Percentiles rank a stretch among this genome's conserved stretches.
Conservation (phyloP, 2,797 vertebrate species). For the Micrastur ruficollis region DNA sequence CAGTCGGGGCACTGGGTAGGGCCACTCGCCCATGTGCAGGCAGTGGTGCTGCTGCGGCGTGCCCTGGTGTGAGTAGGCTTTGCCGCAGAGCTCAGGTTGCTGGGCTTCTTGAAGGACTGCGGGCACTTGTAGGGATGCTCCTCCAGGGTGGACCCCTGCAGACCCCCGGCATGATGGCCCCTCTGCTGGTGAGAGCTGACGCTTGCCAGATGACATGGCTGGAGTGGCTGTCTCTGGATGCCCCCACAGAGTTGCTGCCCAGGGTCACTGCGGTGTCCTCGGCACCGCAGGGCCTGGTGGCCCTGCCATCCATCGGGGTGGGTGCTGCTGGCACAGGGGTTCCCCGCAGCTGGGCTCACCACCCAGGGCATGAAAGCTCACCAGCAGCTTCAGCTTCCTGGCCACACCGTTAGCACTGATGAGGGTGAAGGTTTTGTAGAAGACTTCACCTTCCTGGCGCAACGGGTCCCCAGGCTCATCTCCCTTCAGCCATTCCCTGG, state of each 20-base stretch:
- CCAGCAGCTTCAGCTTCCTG: background rate
- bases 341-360: background rate
- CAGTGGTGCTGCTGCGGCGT: background rate
- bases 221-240: fast-evolving
- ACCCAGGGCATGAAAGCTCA: background rate
- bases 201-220: fast-evolving
- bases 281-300: background rate
- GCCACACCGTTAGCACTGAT: background rate
- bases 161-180: background rate
- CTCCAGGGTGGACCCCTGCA: background rate
- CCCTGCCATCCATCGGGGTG: background rate
- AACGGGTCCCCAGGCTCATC: background rate
- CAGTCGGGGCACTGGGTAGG: background rate
- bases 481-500: background rate
- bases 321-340: background rate
- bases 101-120: background rate
- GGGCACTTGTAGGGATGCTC: background rate
- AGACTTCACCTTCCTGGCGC: background rate
- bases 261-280: background rate
- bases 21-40: fast-evolving
- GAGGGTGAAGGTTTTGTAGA: background rate
- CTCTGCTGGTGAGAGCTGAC: fast-evolving
- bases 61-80: background rate
- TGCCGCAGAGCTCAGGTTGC: background rate
- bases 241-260: background rate